phyloP scores from a whole-genome alignment of 2,113 vertebrate genomes.

The Eretmochelys imbricata region DNA sequence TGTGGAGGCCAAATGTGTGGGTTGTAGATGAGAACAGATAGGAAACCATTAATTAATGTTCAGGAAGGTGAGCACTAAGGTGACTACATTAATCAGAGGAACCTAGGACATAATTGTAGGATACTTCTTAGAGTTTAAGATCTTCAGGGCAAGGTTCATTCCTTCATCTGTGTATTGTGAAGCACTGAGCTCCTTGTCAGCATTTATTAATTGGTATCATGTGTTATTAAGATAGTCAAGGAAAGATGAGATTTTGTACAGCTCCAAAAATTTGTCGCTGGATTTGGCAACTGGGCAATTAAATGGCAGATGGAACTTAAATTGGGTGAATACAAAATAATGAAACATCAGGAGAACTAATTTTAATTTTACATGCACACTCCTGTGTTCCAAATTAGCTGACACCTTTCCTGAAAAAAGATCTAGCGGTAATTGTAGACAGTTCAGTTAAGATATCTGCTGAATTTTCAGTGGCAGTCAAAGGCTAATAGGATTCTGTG shows the following conservation, averaged over 20 bases:
- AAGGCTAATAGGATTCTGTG: constrained; percentile 32
- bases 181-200: not conserved
- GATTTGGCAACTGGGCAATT: not conserved
- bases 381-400: constrained; percentile 39
- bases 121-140: not conserved
- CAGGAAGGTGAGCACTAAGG: not conserved
- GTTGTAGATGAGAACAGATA: not conserved
- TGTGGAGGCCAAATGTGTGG: not conserved
- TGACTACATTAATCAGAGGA: not conserved
- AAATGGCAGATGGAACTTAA: constrained; percentile 31
- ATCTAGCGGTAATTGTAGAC: constrained; percentile 32
- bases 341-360: constrained; percentile 42
- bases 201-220: not conserved
- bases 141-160: not conserved
- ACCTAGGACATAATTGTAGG: not conserved
- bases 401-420: constrained; percentile 15
- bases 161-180: not conserved
- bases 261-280: not conserved
- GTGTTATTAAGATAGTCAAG: not conserved
- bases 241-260: not conserved
- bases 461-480: constrained; percentile 23
- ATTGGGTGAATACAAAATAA: constrained; percentile 13
- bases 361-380: constrained; percentile 40
- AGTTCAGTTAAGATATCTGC: constrained; percentile 39
- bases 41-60: not conserved